Evolutionary conservation across 2,113 vertebrate species (phyloP), one percentile per base, ranked within the genome.

Genomic region (Nipponia nippon): DNA sequence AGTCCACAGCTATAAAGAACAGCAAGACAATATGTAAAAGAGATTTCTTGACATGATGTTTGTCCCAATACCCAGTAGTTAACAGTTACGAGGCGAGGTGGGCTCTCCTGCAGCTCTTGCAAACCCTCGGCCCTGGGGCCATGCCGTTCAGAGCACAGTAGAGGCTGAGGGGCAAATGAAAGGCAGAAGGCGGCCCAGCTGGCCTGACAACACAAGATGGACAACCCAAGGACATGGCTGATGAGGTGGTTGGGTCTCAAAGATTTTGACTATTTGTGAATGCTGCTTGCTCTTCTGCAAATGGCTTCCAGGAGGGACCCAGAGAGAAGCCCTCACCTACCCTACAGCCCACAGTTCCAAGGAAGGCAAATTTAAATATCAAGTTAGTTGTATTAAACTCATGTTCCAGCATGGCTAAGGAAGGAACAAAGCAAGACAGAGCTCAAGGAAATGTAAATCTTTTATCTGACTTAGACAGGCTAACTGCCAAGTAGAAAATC

Each of bases 401-500:
- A 22, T 30, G 21, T 72, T 34, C 42, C 56, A 63, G 53, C 44
- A 27, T 15, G 47, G 62, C 46, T 75, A 36, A 85, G 26, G 18
- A 93, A 92, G 11, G 9, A 76, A 59, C 3, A 82, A 82, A 78
- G 63, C 63, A 73, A 67, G 73, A 29, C 23, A 91, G 65, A 87
- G 62, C 47, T 76, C 47, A 88, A 67, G 69, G 63, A 83, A 80
- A 78, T 10, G 12, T 40, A 2, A 16, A 11, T 66, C 40, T 81
- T 90, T 59, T 50, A 47, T 58, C 61, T 79, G 61, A 71, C 14
- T 63, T 79, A 76, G 42, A 42, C 62, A 76, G 56, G 52, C 70
- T 92, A 46, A 46, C 50, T 72, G 56, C 65, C 73, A 83, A 89
- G 65, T n/a, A 58, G 32, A 94, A 87, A 89, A 75, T 42, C 16